phyloP scores from a whole-genome alignment of 2,113 vertebrate genomes.

The Ciconia boyciana region DNA sequence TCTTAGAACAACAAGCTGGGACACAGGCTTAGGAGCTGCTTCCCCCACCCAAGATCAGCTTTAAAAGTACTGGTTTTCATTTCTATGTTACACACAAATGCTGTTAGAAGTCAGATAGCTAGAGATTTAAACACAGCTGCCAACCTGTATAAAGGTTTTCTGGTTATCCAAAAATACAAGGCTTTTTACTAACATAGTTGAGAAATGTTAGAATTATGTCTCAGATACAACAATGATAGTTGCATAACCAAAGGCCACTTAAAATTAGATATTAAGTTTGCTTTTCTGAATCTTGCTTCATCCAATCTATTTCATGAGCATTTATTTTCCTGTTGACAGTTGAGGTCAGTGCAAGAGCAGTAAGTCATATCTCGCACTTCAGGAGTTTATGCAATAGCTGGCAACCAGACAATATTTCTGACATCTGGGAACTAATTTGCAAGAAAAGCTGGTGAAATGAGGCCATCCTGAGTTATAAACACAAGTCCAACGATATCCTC shows the following conservation, averaged over 20 bases:
- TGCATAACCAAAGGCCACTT: neutral
- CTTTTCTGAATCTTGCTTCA: constrained; percentile 34
- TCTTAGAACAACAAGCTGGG: neutral
- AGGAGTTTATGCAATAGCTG: constrained; percentile 48
- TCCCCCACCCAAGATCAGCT: neutral
- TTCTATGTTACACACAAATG: neutral
- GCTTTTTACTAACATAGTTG: neutral
- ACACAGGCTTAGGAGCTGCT: neutral
- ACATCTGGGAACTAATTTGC: constrained; percentile 60
- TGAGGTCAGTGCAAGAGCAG: constrained; percentile 46
- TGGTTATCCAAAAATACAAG: neutral
- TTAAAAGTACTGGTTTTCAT: neutral
- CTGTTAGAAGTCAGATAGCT: neutral
- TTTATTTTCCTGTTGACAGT: constrained; percentile 46
- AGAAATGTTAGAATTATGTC: neutral
- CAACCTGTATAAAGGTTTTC: neutral
- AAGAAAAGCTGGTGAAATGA: constrained; percentile 40
- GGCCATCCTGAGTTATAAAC: constrained; percentile 57
- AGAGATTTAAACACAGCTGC: neutral
- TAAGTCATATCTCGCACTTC: constrained; percentile 39
- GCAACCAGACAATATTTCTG: constrained; percentile 13
- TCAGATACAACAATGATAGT: neutral
- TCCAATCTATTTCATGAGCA: neutral
- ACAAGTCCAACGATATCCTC: constrained; percentile 50
- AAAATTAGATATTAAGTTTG: constrained; percentile 4